Conservation (phyloP, 2,113 vertebrate species). For the Arothron firmamentum region DNA sequence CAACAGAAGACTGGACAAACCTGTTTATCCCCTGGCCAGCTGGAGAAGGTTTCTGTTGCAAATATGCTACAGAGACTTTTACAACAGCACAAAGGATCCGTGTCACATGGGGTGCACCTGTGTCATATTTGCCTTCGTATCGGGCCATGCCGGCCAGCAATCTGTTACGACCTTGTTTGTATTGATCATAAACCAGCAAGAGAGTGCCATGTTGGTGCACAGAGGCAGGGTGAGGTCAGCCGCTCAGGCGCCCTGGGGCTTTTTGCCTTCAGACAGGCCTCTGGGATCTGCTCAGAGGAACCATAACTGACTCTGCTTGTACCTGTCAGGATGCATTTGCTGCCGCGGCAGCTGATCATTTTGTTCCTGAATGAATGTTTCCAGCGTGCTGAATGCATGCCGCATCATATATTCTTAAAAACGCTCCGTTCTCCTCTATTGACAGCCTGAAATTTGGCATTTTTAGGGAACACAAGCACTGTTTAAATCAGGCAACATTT, state of each 20-base stretch:
- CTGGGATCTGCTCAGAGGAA: conserved; percentile 47
- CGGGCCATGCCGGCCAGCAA: not conserved
- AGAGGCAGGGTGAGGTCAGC: conserved; percentile 39
- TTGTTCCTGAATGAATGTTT: conserved; percentile 28
- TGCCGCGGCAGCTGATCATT: conserved; percentile 51
- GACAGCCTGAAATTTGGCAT: conserved; percentile 14
- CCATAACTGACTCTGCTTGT: conserved; percentile 62
- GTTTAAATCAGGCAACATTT: conserved; percentile 26
- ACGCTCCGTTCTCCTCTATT: conserved; percentile 1
- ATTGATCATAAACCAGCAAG: not conserved
- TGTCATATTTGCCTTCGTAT: not conserved
- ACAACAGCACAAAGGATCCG: not conserved
- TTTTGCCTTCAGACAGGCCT: conserved; percentile 44
- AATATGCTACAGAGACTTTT: not conserved
- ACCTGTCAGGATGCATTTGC: conserved; percentile 68
- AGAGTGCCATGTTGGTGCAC: not conserved
- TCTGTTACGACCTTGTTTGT: not conserved
- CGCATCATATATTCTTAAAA: conserved; percentile 16
- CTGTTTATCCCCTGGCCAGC: conserved; percentile 7
- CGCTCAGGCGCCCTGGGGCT: conserved; percentile 51
- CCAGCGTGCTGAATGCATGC: conserved; percentile 7
- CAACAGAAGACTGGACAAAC: conserved; percentile 15
- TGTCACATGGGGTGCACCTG: not conserved
- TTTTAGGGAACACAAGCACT: conserved; percentile 6
- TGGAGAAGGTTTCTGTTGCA: not conserved